Evolutionary conservation across 2,888 invertebrate species (phyloP), one percentile per base, ranked within the genome.

Genomic region (Lacanobia oleracea): DNA sequence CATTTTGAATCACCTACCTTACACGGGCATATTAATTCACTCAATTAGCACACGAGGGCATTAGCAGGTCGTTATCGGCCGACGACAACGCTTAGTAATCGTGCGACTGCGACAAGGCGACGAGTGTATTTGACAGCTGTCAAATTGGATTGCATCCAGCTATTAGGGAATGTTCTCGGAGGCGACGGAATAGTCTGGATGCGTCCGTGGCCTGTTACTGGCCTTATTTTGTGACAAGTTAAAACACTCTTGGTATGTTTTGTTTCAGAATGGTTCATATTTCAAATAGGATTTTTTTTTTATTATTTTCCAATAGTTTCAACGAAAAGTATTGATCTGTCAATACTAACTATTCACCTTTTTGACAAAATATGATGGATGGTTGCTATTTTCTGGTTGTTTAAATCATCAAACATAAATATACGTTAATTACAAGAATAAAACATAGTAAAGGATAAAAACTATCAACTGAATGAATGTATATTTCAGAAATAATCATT

Each of bases 111-210:
- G 93, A 93, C 93, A 91, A 88, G 90, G 90, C 93, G 90, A 91
- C 92, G 93, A 92, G 92, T 95, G 95, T 94, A 91, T 93, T 94
- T 95, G 95, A 95, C 95, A 95, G 93, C 94, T 94, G 95, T 94
- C 95, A 95, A 94, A 94, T 93, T 94, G 94, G 93, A 95, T 95
- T 93, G 94, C 93, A 94, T 93, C 91, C 86, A 91, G 93, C 94
- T 94, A 95, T 95, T 94, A 94, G 93, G 94, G 91, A 92, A 93
- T 92, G 92, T 93, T 92, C 92, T 87, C 82, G 83, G 69, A 76
- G 83, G 79, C 81, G 88, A 75, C 65, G 76, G 87, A 71, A 72
- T 90, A 86, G 80, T 67, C 77, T 89, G 91, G 94, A 93, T 88
- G 69, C 51, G 88, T 45, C 83, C 62, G 7, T n/a, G 40, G 56